These are phyloP conservation scores for Bellardia pandia DNA, from an alignment of 2,888 invertebrate species.

Conservation along the genomic window DNA sequence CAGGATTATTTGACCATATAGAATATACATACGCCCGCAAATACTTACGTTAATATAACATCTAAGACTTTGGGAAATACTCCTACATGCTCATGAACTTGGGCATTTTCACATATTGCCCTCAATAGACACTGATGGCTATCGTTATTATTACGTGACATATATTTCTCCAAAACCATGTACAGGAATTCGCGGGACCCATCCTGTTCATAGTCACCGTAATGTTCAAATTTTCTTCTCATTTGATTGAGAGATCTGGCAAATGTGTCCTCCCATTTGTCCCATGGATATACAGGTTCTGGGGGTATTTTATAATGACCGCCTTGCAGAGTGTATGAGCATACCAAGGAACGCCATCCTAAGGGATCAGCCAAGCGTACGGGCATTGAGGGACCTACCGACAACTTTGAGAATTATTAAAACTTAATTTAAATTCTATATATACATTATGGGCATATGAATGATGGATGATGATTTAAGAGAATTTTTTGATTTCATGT, in stretches of 20 bases:
- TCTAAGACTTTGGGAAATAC: slow-evolving; percentile 79
- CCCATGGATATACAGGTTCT: slow-evolving; percentile 80
- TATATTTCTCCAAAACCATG: slow-evolving; percentile 78
- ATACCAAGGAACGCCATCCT: slow-evolving; percentile 79
- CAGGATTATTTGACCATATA: slow-evolving; percentile 2
- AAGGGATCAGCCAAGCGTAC: slow-evolving; percentile 78
- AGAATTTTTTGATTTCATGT: too few species aligned
- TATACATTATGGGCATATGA: neutral
- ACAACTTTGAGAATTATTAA: slow-evolving; percentile 69
- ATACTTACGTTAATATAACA: slow-evolving; percentile 78
- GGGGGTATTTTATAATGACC: slow-evolving; percentile 80
- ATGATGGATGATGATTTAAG: too few species aligned
- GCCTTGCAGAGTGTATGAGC: slow-evolving; percentile 78
- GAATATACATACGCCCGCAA: neutral
- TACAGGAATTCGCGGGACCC: slow-evolving; percentile 80
- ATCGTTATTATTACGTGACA: slow-evolving; percentile 74
- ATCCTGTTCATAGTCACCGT: slow-evolving; percentile 77
- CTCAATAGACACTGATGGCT: slow-evolving; percentile 80
- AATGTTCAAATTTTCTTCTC: slow-evolving; percentile 67
- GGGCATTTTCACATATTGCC: slow-evolving; percentile 82
- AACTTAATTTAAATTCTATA: neutral
- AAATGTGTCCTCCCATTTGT: slow-evolving; percentile 81
- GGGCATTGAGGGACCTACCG: slow-evolving; percentile 77
- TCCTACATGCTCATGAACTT: slow-evolving; percentile 79
- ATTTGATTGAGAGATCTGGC: slow-evolving; percentile 76